A percentile compares a stretch with the other conserved stretches of the same genome.
Conservation (phyloP, 2,113 vertebrate genomes). For the Stigmatopora nigra region DNA sequence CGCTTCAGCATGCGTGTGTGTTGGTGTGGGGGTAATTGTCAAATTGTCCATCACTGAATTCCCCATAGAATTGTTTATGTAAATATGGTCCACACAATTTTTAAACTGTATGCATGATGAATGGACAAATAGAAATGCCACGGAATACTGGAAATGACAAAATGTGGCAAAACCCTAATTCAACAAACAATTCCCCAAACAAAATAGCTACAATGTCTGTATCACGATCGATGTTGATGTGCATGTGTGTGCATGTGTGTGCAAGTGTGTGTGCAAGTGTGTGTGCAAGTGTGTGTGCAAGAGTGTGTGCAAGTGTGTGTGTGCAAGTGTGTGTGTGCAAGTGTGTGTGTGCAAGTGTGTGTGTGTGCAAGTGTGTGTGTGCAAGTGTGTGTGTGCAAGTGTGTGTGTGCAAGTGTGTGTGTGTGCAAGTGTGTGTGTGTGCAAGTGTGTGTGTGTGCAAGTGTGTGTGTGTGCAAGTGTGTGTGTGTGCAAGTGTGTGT, state of each 20-base stretch:
- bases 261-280: too few relatives aligned
- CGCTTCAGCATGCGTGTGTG: constrained; percentile 2
- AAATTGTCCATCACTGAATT: constrained; percentile 59
- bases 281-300: constrained; percentile 12
- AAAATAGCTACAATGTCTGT: background rate
- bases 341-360: constrained; percentile 14
- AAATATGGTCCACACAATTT: constrained; percentile 48
- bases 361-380: constrained; percentile 3
- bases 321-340: too few relatives aligned
- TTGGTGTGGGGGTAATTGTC: constrained; percentile 40
- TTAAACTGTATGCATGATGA: constrained; percentile 33
- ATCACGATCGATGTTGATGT: constrained; percentile 33
- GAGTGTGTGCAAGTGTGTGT: constrained; percentile 1
- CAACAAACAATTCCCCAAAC: background rate
- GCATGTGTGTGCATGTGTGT: constrained; percentile 10
- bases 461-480: constrained; percentile 8
- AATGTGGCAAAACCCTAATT: constrained; percentile 1
- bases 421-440: constrained; percentile 3
- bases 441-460: too few relatives aligned
- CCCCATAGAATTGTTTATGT: constrained; percentile 59
- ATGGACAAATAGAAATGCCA: constrained; percentile 34
- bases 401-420: constrained; percentile 13
- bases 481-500: constrained; percentile 14
- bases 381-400: too few relatives aligned
- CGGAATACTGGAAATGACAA: constrained; percentile 6